phyloP scores from a whole-genome alignment of 92 coral and sea anemone species.

The Phymanthus crucifer region DNA sequence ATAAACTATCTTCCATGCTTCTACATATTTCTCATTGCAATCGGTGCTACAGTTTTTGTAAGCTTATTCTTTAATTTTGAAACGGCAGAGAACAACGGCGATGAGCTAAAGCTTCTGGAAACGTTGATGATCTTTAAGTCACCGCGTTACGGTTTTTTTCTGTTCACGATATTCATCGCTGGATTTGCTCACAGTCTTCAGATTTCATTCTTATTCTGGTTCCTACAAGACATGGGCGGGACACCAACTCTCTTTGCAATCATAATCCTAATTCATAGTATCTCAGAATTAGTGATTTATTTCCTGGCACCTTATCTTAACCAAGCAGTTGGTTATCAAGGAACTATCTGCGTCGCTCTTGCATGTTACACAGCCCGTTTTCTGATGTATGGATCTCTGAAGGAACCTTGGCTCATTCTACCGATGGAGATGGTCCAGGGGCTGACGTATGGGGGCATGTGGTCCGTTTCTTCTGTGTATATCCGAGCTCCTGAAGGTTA shows the following conservation, averaged over 20 bases:
- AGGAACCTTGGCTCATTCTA: slow-evolving; percentile 72
- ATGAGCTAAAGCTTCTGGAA: slow-evolving; percentile 48
- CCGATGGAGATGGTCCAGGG: slow-evolving; percentile 90
- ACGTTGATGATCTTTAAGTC: slow-evolving; percentile 63
- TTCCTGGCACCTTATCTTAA: slow-evolving; percentile 58
- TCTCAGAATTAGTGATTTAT: slow-evolving; percentile 77
- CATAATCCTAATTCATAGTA: slow-evolving; percentile 65
- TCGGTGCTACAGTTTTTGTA: slow-evolving; percentile 70
- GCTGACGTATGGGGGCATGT: slow-evolving; percentile 82
- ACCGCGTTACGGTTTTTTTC: slow-evolving; percentile 71
- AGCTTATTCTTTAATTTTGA: slow-evolving; percentile 72
- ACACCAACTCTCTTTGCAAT: slow-evolving; percentile 70
- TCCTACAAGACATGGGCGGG: slow-evolving; percentile 82
- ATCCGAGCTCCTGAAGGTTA: slow-evolving; percentile 73
- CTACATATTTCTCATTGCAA: slow-evolving; percentile 72
- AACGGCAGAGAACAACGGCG: slow-evolving; percentile 29
- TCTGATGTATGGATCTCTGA: slow-evolving; percentile 76
- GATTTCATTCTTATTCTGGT: slow-evolving; percentile 80
- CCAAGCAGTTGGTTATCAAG: slow-evolving; percentile 67
- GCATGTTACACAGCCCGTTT: slow-evolving; percentile 86
- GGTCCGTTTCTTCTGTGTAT: slow-evolving; percentile 78
- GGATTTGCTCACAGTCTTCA: slow-evolving; percentile 80
- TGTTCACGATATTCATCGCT: slow-evolving; percentile 62
- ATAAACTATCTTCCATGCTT: slow-evolving; percentile 79
- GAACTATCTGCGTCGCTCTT: slow-evolving; percentile 72